Evolutionary conservation across 2,888 invertebrate species (phyloP).

Genomic region (Chelonus formosanus): DNA sequence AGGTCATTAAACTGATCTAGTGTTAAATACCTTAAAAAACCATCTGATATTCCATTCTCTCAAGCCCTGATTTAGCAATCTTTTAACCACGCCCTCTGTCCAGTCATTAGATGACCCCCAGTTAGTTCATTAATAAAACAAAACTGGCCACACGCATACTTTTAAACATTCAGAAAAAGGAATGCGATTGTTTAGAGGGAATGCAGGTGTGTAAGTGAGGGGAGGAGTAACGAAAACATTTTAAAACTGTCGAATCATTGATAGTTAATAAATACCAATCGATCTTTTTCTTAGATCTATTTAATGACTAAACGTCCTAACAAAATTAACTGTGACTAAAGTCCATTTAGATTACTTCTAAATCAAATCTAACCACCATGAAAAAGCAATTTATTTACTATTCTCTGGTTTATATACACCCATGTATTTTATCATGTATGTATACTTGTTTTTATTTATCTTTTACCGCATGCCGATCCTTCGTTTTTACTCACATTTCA

Average conservation of each 20-base stretch:
- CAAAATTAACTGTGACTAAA: conserved; percentile 65
- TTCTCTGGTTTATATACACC: background rate
- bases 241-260: conserved; percentile 60
- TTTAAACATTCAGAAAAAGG: conserved; percentile 22
- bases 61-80: conserved; percentile 60
- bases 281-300: conserved; percentile 42
- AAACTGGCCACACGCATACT: conserved; percentile 58
- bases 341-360: conserved; percentile 49
- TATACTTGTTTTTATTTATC: conserved; percentile 8
- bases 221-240: conserved; percentile 23
- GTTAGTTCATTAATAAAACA: conserved; percentile 60
- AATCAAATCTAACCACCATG: background rate
- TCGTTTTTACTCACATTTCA: no score
- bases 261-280: conserved; percentile 63
- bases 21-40: conserved; percentile 22
- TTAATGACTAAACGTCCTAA: conserved; percentile 57
- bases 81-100: conserved; percentile 62
- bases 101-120: conserved; percentile 59
- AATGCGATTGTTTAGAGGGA: conserved; percentile 10
- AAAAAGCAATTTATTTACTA: background rate
- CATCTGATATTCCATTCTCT: conserved; percentile 9
- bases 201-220: conserved; percentile 16
- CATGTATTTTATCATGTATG: conserved; percentile 14
- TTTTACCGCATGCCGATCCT: background rate
- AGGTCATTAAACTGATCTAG: conserved; percentile 36